Conservation (phyloP, 2,888 invertebrate genomes). For the Lasioglossum villosulum region DNA sequence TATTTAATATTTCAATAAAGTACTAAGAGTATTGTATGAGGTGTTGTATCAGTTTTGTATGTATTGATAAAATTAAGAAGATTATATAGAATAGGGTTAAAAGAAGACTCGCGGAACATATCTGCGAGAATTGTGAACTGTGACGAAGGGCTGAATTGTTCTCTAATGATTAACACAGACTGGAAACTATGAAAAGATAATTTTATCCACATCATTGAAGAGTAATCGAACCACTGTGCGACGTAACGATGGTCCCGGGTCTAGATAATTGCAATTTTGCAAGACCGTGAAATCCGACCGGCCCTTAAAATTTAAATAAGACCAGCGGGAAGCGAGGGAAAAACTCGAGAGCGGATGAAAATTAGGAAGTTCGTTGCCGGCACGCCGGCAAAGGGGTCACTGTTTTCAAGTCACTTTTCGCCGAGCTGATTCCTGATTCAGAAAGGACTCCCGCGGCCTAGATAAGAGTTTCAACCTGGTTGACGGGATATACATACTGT, state of each 20-base stretch:
- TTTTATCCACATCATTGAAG: neutral
- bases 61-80: no score
- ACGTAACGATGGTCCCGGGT: neutral
- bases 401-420: constrained; percentile 23
- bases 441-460: constrained; percentile 30
- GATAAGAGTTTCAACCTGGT: constrained; percentile 34
- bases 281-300: neutral
- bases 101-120: no score
- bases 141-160: no score
- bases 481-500: neutral
- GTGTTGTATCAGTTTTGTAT: no score
- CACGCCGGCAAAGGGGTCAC: constrained; percentile 13
- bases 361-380: constrained; percentile 19
- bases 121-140: no score
- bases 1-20: no score
- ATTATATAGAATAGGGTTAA: no score
- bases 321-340: neutral
- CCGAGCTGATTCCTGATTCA: constrained; percentile 51
- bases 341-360: neutral
- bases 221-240: neutral
- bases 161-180: neutral
- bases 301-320: neutral
- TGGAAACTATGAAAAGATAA: neutral
- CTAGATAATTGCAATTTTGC: constrained; percentile 14
- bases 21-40: no score